Evolutionary conservation across 1,140 invertebrate species (phyloP).

Genomic region (Sinonovacula constricta): DNA sequence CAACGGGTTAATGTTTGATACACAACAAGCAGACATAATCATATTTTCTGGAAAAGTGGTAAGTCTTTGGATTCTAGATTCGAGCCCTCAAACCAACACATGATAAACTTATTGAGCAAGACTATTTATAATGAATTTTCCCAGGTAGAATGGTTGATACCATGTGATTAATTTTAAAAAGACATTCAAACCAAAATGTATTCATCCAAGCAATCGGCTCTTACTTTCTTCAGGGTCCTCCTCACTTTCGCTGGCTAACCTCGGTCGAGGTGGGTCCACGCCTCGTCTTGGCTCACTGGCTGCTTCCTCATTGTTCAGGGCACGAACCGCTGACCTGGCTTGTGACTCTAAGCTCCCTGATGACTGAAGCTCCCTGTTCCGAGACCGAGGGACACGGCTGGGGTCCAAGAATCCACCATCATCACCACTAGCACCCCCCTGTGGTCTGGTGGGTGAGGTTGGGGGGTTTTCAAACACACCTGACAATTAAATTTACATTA

Average conservation of each 20-base stretch:
- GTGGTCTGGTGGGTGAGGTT: slow-evolving; percentile 14
- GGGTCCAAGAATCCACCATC: slow-evolving; percentile 58
- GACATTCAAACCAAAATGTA: no score
- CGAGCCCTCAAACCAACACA: no score
- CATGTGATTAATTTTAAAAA: no score
- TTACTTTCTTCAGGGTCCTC: slow-evolving; percentile 76
- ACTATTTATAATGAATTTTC: no score
- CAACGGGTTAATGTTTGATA: no score
- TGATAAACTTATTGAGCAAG: no score
- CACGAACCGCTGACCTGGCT: slow-evolving; percentile 54
- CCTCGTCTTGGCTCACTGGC: neutral
- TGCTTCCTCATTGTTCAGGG: slow-evolving; percentile 31
- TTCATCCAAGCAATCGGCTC: no score
- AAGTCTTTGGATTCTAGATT: no score
- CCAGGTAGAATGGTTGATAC: no score
- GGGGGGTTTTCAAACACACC: slow-evolving; percentile 37
- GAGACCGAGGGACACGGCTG: slow-evolving; percentile 13
- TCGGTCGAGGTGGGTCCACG: neutral
- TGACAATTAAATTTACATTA: no score
- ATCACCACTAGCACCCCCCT: slow-evolving; percentile 42
- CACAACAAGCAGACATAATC: no score
- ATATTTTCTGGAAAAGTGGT: no score
- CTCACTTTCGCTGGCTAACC: slow-evolving; percentile 10
- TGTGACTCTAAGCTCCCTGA: slow-evolving; percentile 50
- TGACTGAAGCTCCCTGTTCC: neutral